These are phyloP conservation scores for Aradophagus sp. DNA, from an alignment of 1,140 invertebrate genomes.

Conservation along the genomic window DNA sequence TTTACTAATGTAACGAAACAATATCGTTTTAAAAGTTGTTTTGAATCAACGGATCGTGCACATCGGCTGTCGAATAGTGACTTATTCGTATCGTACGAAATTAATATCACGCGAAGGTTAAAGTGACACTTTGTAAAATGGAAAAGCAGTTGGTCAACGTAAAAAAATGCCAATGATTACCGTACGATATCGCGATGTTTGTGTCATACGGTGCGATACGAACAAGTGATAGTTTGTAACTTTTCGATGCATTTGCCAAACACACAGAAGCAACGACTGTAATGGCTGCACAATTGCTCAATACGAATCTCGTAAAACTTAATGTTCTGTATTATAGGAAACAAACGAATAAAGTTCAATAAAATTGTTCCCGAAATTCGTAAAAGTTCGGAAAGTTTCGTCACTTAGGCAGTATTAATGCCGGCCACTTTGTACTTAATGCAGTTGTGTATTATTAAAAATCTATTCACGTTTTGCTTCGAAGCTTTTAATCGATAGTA, in stretches of 20 bases:
- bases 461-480: not conserved
- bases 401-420: conserved; percentile 42
- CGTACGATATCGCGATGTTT: conserved; percentile 55
- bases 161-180: conserved; percentile 46
- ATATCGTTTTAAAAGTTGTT: too few relatives aligned
- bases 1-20: too few relatives aligned
- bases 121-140: conserved; percentile 45
- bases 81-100: too few relatives aligned
- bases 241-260: conserved; percentile 62
- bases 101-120: conserved; percentile 44
- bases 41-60: conserved; percentile 12
- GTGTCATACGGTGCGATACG: conserved; percentile 46
- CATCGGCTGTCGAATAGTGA: too few relatives aligned
- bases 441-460: conserved; percentile 10
- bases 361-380: conserved; percentile 60
- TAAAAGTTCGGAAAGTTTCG: conserved; percentile 59
- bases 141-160: conserved; percentile 21
- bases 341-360: conserved; percentile 63
- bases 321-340: conserved; percentile 64
- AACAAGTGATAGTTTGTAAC: conserved; percentile 54
- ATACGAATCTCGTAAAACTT: conserved; percentile 65
- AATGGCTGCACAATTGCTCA: conserved; percentile 60
- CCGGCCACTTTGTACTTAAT: conserved; percentile 31
- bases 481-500: too few relatives aligned
- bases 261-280: conserved; percentile 49